Percentiles rank a stretch among this genome's conserved stretches.
These are phyloP conservation scores for Channa argus DNA, from an alignment of 2,113 vertebrate species.

Conservation along the genomic window DNA sequence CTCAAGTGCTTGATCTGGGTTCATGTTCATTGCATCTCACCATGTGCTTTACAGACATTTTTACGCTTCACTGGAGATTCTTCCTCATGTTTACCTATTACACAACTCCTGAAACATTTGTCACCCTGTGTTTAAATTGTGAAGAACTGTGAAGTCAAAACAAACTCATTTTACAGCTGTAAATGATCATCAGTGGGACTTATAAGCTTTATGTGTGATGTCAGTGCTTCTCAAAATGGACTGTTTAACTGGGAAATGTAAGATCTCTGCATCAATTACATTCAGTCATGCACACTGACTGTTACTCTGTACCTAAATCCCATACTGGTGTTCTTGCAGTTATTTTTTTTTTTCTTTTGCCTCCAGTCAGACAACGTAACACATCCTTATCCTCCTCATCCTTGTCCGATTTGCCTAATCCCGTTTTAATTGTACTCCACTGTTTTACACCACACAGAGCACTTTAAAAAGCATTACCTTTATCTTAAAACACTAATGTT, in stretches of 20 bases:
- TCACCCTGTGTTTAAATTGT: not conserved
- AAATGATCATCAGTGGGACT: not conserved
- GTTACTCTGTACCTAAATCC: not conserved
- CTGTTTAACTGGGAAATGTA: not conserved
- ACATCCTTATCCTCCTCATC: slow-evolving; percentile 5
- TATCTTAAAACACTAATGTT: slow-evolving; percentile 41
- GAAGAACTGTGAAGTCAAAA: not conserved
- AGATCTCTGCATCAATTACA: not conserved
- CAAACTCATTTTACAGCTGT: not conserved
- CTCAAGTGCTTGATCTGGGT: slow-evolving; percentile 14
- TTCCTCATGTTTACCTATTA: slow-evolving; percentile 23
- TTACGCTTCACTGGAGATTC: not conserved
- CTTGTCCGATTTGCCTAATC: not conserved
- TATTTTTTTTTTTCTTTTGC: not conserved
- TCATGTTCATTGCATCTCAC: slow-evolving; percentile 10
- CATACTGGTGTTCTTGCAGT: not conserved
- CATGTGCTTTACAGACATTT: slow-evolving; percentile 33
- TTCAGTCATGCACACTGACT: not conserved
- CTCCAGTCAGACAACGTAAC: not conserved
- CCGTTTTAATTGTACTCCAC: not conserved
- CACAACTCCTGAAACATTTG: not conserved
- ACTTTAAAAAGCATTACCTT: slow-evolving; percentile 71
- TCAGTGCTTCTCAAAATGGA: not conserved
- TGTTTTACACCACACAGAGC: slow-evolving; percentile 46
- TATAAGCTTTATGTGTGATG: slow-evolving; percentile 2